phyloP scores from a whole-genome alignment of 2,113 vertebrate genomes.

The Otis tarda region DNA sequence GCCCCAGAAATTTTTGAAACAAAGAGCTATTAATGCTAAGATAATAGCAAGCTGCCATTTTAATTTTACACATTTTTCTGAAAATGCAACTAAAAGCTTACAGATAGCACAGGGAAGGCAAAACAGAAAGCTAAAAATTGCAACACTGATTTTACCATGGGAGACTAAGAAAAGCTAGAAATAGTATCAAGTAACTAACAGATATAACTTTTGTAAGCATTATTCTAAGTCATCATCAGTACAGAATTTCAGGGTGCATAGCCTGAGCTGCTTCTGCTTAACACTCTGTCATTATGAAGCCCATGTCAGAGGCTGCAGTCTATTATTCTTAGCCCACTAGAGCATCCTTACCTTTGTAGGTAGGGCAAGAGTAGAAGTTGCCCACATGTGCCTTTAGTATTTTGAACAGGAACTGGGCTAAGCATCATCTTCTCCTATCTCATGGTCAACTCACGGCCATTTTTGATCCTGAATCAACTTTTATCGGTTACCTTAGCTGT shows the following conservation, averaged over 20 bases:
- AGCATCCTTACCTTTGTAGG: background rate
- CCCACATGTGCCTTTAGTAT: background rate
- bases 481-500: background rate
- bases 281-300: background rate
- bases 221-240: background rate
- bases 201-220: background rate
- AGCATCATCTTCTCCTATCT: background rate
- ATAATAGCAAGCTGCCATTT: background rate
- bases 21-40: background rate
- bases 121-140: background rate
- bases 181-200: background rate
- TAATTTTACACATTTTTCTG: background rate
- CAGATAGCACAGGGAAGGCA: background rate
- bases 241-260: background rate
- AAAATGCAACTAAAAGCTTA: background rate
- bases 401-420: background rate
- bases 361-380: background rate
- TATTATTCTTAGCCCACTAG: background rate
- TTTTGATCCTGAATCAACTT: background rate
- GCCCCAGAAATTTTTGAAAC: background rate
- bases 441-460: background rate
- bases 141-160: background rate
- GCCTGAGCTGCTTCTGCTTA: background rate
- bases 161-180: background rate
- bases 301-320: background rate